Base-by-base conservation (phyloP, 2,888 invertebrate genomes). In the Auanema freiburgensis region DNA sequence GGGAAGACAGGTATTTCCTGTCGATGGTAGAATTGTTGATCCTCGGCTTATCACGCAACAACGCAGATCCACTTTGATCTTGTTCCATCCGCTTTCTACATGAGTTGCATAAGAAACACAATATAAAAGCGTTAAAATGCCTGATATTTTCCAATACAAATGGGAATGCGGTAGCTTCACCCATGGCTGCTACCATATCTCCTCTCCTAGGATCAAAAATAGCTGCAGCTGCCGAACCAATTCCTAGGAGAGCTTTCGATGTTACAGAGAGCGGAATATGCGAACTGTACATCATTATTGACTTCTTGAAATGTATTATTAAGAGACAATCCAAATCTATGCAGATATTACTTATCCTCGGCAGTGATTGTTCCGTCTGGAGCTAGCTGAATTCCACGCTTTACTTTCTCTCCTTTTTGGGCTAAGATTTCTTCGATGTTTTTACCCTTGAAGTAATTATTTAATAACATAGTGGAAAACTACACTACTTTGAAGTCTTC, bases 111-210 rank as follows among this genome's bases (percentile, higher is more conserved):
- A 21, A 58, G n/a, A 55, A 8, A 55, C 0, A 10, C 18, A n/a
- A n/a, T 12, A 55, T 49, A 44, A 6, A 44, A 14, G 21, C 10
- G 40, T 21, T 16, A 50, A n/a, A 11, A 16, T 11, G 64, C 58
- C 76, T 62, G 24, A 80, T 72, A 58, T 79, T 75, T 59, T 74
- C 66, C n/a, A 80, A 66, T 12, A 80, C 59, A 8, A 78, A 74
- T 24, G 50, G 87, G 86, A 96, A 91, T 51, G 90, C 94, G 11
- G 94, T 92, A 0, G 93, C 91, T 87, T 97, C 96, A 0, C 93
- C 94, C 75, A 95, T 88, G 72, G 92, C 91, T 23, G 95, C 93
- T 74, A 97, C 92, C 92, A 94, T 93, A 84, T 97, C 88, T 6
- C 72, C 72, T 53, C 72, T 42, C 55, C 55, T 57, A 8, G 73